phyloP scores from a whole-genome alignment of 2,113 vertebrate species.

The Silurus glanis region DNA sequence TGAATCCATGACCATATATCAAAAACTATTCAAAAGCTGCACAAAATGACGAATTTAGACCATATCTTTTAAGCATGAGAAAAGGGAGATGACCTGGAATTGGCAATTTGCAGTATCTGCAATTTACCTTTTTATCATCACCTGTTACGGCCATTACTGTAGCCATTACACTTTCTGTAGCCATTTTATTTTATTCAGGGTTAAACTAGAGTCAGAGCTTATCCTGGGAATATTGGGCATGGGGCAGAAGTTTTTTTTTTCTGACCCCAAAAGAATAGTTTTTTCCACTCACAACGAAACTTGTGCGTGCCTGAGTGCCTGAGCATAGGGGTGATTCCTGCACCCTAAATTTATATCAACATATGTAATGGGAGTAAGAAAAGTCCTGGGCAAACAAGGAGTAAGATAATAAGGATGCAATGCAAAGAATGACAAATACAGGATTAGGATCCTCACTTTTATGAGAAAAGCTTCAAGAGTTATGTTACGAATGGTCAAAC shows the following conservation, averaged over 20 bases:
- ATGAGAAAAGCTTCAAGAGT: neutral
- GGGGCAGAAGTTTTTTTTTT: neutral
- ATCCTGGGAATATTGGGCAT: neutral
- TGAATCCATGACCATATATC: too few species aligned
- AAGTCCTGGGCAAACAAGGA: constrained; percentile 29
- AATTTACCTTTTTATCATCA: neutral
- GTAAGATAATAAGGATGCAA: neutral
- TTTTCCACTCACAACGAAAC: too few species aligned
- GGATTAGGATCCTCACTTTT: neutral
- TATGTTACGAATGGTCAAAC: neutral
- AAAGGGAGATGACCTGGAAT: neutral
- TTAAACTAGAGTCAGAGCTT: neutral
- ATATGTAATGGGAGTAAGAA: constrained; percentile 42
- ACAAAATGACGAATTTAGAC: neutral
- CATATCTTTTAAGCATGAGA: neutral
- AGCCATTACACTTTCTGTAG: neutral
- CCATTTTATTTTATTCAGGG: neutral
- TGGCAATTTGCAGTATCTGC: neutral
- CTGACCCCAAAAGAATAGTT: neutral
- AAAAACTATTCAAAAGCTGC: neutral
- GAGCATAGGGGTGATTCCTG: constrained; percentile 8
- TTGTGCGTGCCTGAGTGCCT: too few species aligned
- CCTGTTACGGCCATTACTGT: neutral
- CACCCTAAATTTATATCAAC: constrained; percentile 49
- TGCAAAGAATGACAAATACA: neutral